These are phyloP conservation scores for Loripinus fragilis DNA, from an alignment of 2,888 invertebrate genomes.

Conservation along the genomic window DNA sequence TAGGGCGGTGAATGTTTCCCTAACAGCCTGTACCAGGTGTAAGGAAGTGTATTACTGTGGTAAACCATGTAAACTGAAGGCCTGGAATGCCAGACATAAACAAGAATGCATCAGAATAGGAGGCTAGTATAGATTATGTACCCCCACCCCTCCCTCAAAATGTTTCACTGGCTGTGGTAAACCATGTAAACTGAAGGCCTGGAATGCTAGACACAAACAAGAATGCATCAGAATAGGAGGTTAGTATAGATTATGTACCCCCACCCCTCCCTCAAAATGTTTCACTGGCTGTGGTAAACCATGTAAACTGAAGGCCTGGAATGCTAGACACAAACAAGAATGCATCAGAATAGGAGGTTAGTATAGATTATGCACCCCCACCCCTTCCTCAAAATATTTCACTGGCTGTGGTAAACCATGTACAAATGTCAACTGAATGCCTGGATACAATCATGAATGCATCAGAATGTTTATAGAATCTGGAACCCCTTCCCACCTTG, in stretches of 20 bases:
- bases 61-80: constrained; percentile 82
- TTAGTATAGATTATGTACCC: constrained; percentile 30
- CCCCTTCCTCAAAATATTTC: too few relatives aligned
- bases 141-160: too few relatives aligned
- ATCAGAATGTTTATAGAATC: constrained; percentile 74
- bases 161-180: too few relatives aligned
- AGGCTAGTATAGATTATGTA: constrained; percentile 62
- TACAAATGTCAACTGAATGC: constrained; percentile 82
- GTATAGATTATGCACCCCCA: background rate
- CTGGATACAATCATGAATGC: constrained; percentile 83
- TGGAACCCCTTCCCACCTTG: too few relatives aligned
- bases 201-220: constrained; percentile 82
- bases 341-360: constrained; percentile 81
- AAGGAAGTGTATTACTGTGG: constrained; percentile 83
- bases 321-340: constrained; percentile 81
- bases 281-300: constrained; percentile 83
- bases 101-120: constrained; percentile 82
- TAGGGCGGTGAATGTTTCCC: constrained; percentile 81
- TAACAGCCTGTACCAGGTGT: constrained; percentile 82
- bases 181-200: constrained; percentile 82
- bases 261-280: too few relatives aligned
- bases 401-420: constrained; percentile 83
- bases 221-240: constrained; percentile 82
- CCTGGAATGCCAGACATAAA: constrained; percentile 82
- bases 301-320: constrained; percentile 83